These are phyloP conservation scores for Phalacrocorax aristotelis DNA, from an alignment of 2,113 vertebrate species.

Conservation along the genomic window DNA sequence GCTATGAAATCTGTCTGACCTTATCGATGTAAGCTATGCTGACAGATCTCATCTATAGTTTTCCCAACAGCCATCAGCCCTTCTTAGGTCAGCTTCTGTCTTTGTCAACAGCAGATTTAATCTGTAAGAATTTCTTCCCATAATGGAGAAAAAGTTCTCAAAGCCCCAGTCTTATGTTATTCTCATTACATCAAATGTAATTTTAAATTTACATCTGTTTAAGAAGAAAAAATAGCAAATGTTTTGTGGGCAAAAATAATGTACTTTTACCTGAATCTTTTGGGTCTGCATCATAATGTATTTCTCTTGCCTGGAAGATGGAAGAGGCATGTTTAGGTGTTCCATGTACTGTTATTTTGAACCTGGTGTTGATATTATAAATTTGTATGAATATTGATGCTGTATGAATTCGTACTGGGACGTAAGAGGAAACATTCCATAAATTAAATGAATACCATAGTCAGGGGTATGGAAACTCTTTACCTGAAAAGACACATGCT, in stretches of 20 bases:
- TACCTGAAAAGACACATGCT: neutral
- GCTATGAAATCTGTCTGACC: constrained; percentile 9
- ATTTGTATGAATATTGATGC: neutral
- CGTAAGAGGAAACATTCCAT: neutral
- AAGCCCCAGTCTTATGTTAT: neutral
- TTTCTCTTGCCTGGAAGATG: neutral
- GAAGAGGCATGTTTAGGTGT: neutral
- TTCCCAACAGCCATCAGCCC: neutral
- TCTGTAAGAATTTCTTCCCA: neutral
- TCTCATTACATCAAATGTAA: neutral
- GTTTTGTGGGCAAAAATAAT: neutral
- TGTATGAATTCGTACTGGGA: neutral
- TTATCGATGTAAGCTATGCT: constrained; percentile 32
- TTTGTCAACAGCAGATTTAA: constrained; percentile 7
- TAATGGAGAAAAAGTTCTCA: neutral
- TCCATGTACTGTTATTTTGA: neutral
- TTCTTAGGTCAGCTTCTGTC: constrained; percentile 7
- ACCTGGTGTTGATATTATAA: neutral
- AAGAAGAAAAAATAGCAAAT: neutral
- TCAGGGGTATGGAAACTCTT: neutral
- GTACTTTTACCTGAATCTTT: neutral
- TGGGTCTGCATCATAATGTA: neutral
- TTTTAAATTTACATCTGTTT: constrained; percentile 8
- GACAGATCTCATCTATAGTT: constrained; percentile 15
- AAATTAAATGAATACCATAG: neutral